phyloP scores from a whole-genome alignment of 2,113 vertebrate genomes.

The Poeciliopsis turrubarensis region DNA sequence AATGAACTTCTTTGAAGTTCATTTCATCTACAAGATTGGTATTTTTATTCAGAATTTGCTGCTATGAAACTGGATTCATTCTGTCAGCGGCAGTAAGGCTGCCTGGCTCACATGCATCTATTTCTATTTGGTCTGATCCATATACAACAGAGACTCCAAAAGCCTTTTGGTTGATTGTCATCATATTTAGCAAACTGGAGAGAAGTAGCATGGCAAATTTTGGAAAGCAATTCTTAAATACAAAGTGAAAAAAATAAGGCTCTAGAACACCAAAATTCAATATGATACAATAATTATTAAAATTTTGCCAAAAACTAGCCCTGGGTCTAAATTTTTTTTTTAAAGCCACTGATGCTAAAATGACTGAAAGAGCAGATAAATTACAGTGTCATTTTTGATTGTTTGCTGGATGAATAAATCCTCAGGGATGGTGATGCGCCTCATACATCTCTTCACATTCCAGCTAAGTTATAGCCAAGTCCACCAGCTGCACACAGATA shows the following conservation, averaged over 20 bases:
- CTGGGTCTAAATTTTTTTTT: slow-evolving; percentile 17
- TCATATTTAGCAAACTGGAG: slow-evolving; percentile 14
- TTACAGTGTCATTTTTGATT: slow-evolving; percentile 10
- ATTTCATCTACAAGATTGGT: neutral
- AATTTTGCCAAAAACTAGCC: neutral
- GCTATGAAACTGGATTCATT: neutral
- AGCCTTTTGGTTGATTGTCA: neutral
- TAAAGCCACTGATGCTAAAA: slow-evolving; percentile 36
- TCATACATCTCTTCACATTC: slow-evolving; percentile 24
- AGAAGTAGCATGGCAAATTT: neutral
- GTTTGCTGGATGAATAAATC: slow-evolving; percentile 9
- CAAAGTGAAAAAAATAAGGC: no score
- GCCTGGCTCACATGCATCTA: neutral
- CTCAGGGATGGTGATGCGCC: slow-evolving; percentile 16
- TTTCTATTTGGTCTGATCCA: neutral
- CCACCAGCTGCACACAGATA: slow-evolving; percentile 19
- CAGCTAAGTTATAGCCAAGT: slow-evolving; percentile 23
- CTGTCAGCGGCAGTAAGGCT: neutral
- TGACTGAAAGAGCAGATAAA: slow-evolving; percentile 34
- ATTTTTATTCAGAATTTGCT: neutral
- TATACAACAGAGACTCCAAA: neutral
- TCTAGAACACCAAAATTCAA: no score
- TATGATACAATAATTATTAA: no score
- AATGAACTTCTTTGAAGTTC: neutral
- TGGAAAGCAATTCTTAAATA: neutral